phyloP scores from a whole-genome alignment of 2,888 invertebrate genomes.

The Gastrophysa polygoni region DNA sequence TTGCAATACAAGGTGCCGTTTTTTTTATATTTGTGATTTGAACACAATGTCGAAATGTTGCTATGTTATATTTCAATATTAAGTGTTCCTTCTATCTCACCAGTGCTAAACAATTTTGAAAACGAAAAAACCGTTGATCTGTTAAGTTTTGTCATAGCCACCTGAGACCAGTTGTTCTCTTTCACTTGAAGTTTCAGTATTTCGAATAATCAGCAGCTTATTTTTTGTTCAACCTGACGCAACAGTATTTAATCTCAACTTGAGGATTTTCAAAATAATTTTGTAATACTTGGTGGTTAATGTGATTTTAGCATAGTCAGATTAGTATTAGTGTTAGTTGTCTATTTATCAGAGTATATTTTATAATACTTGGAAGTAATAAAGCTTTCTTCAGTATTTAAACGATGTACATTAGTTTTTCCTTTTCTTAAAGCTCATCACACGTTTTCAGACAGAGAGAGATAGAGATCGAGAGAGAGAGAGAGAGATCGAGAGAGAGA shows the following conservation, averaged over 20 bases:
- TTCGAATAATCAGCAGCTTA: not conserved
- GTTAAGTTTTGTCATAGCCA: not conserved
- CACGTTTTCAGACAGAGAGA: too few relatives aligned
- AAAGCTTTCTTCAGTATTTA: slow-evolving; percentile 19
- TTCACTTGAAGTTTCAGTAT: slow-evolving; percentile 4
- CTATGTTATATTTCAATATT: slow-evolving; percentile 22
- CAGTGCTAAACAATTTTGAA: slow-evolving; percentile 24
- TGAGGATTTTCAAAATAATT: not conserved
- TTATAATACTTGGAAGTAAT: slow-evolving; percentile 24
- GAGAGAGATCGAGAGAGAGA: too few relatives aligned
- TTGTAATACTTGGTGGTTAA: slow-evolving; percentile 26
- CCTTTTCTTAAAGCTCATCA: too few relatives aligned
- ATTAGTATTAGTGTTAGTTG: slow-evolving; percentile 22
- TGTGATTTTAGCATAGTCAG: slow-evolving; percentile 29
- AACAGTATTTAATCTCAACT: slow-evolving; percentile 19
- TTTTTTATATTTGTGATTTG: slow-evolving; percentile 25
- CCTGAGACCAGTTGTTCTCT: not conserved
- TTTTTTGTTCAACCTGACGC: not conserved
- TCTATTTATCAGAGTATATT: slow-evolving; percentile 27
- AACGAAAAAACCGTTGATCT: slow-evolving; percentile 9
- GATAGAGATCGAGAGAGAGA: too few relatives aligned
- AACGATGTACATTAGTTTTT: slow-evolving; percentile 1
- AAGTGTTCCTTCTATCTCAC: slow-evolving; percentile 11
- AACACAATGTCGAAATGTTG: slow-evolving; percentile 21
- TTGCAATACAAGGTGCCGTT: slow-evolving; percentile 30